phyloP scores from a whole-genome alignment of 1,140 invertebrate genomes.

The Gerris buenoi region DNA sequence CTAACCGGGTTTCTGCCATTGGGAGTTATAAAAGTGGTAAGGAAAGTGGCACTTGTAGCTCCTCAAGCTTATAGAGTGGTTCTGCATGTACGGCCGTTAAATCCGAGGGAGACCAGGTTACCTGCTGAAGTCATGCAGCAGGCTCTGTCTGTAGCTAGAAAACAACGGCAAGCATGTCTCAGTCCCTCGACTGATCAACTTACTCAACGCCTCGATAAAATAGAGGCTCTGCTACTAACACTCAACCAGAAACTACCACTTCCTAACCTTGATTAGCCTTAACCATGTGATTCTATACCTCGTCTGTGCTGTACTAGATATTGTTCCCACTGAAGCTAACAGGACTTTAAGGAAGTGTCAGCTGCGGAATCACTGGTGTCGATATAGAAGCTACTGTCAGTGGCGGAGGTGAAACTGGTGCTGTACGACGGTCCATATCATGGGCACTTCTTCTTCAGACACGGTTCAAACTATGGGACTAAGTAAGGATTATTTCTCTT shows the following conservation, averaged over 20 bases:
- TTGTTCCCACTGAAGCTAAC: constrained; percentile 74
- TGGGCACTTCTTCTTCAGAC: constrained; percentile 48
- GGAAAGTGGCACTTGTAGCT: constrained; percentile 54
- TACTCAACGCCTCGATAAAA: not conserved
- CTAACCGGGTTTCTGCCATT: constrained; percentile 51
- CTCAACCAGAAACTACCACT: not conserved
- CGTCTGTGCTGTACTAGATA: constrained; percentile 30
- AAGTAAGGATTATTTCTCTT: no score
- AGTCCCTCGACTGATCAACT: not conserved
- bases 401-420: constrained; percentile 54
- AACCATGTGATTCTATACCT: no score
- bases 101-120: constrained; percentile 59
- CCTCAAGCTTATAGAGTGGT: constrained; percentile 61
- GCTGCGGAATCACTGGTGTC: no score
- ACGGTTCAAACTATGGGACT: constrained; percentile 74
- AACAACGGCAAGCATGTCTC: constrained; percentile 20
- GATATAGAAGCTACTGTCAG: constrained; percentile 68
- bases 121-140: constrained; percentile 56
- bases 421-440: constrained; percentile 71
- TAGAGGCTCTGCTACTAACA: constrained; percentile 1
- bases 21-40: constrained; percentile 48
- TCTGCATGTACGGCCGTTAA: constrained; percentile 59
- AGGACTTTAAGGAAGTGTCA: constrained; percentile 48
- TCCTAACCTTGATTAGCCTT: not conserved
- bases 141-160: constrained; percentile 55